Conservation (phyloP, 2,888 invertebrate genomes). For the Drosophila kuntzei region DNA sequence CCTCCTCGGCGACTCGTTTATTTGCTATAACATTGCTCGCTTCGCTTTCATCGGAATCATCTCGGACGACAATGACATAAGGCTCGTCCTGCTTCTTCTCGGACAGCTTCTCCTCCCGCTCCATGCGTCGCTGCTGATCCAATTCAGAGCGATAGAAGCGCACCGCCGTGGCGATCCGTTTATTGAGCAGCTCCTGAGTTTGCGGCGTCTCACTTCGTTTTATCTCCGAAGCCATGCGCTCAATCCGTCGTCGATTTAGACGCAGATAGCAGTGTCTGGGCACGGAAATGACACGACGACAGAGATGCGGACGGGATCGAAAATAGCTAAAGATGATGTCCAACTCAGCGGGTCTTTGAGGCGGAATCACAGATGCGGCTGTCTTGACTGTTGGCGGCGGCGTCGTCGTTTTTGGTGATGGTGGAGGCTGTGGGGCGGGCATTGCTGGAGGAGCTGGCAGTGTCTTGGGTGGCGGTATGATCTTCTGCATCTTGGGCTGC, state of each 20-base stretch:
- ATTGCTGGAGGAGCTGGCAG: neutral
- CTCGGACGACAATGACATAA: slow-evolving; percentile 50
- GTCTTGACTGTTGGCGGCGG: neutral
- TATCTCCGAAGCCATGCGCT: slow-evolving; percentile 45
- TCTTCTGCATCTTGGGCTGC: slow-evolving; percentile 6
- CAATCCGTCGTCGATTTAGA: slow-evolving; percentile 70
- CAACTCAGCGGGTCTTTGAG: slow-evolving; percentile 33
- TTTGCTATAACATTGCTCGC: neutral
- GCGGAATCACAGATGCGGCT: neutral
- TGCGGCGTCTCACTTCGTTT: slow-evolving; percentile 63
- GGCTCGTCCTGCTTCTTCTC: neutral
- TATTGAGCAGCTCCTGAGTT: slow-evolving; percentile 61
- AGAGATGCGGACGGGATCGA: slow-evolving; percentile 41
- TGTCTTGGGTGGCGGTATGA: neutral
- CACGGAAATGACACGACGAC: slow-evolving; percentile 75
- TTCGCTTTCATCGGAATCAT: slow-evolving; percentile 61
- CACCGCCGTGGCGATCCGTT: slow-evolving; percentile 73
- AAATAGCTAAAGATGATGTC: slow-evolving; percentile 50
- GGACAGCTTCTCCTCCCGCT: slow-evolving; percentile 6
- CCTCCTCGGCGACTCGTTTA: slow-evolving; percentile 1
- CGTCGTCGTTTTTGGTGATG: neutral
- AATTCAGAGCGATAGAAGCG: slow-evolving; percentile 74
- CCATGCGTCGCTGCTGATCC: slow-evolving; percentile 54
- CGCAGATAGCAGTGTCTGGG: slow-evolving; percentile 71
- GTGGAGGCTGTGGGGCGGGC: neutral